A percentile compares a stretch with the other conserved stretches of the same genome.
Conservation (phyloP, 30 jellyfish, hydroid and myxozoan genomes). For the Rhopilema esculentum region DNA sequence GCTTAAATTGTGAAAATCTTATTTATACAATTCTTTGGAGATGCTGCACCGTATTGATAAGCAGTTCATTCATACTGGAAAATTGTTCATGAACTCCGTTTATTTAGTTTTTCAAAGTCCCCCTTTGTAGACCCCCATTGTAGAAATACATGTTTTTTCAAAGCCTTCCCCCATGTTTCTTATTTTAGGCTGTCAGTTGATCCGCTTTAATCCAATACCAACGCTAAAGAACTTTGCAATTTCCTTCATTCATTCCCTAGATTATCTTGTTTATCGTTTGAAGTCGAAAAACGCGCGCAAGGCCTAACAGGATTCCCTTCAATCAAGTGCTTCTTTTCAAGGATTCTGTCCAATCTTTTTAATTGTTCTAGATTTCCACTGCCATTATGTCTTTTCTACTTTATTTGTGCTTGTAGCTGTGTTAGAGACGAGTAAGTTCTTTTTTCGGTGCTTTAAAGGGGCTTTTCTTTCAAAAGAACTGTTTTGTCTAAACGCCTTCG, state of each 20-base stretch:
- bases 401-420: no score
- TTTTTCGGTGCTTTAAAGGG: neutral
- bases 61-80: no score
- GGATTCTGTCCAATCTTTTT: neutral
- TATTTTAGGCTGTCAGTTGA: neutral
- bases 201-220: neutral
- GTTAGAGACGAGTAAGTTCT: neutral
- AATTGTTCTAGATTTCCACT: neutral
- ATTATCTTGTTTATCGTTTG: neutral
- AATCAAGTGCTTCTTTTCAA: neutral
- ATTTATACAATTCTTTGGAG: no score
- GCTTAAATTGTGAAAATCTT: no score
- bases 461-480: neutral
- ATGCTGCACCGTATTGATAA: no score
- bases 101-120: neutral
- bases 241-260: neutral
- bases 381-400: neutral
- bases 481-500: neutral
- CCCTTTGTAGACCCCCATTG: neutral
- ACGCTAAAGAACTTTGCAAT: neutral
- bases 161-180: no score
- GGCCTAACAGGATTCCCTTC: neutral
- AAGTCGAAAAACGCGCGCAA: neutral
- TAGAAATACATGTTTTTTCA: neutral
- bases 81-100: neutral